Evolutionary conservation across 2,888 invertebrate genomes (phyloP).

Genomic region (Spodoptera littoralis): DNA sequence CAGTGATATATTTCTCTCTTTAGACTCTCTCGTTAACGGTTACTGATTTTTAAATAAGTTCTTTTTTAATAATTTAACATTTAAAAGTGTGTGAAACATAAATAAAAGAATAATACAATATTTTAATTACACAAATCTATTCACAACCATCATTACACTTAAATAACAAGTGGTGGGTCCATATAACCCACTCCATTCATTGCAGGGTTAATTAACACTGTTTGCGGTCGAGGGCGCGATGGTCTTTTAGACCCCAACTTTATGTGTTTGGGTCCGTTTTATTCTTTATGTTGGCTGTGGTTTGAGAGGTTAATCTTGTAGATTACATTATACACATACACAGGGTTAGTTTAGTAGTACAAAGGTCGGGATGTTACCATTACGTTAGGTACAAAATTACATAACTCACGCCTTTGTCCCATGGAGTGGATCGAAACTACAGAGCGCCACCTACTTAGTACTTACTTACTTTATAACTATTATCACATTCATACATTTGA

Average conservation of each 20-base stretch:
- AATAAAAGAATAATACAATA: background rate
- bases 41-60: too few species aligned
- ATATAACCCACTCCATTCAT: slow-evolving; percentile 40
- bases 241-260: slow-evolving; percentile 34
- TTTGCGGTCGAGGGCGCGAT: slow-evolving; percentile 42
- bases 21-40: too few species aligned
- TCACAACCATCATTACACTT: slow-evolving; percentile 51
- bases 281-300: slow-evolving; percentile 39
- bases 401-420: too few species aligned
- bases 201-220: slow-evolving; percentile 52
- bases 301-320: slow-evolving; percentile 40
- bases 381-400: too few species aligned
- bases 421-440: too few species aligned
- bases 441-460: too few species aligned
- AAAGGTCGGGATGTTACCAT: background rate
- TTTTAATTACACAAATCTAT: slow-evolving; percentile 23
- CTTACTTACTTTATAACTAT: too few species aligned
- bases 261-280: slow-evolving; percentile 48
- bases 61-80: too few species aligned
- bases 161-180: slow-evolving; percentile 45
- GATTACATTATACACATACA: slow-evolving; percentile 17
- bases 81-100: too few species aligned
- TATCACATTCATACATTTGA: too few species aligned
- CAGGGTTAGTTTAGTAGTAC: slow-evolving; percentile 30
- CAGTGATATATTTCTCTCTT: too few species aligned